These are phyloP conservation scores for Cheilosia variabilis DNA, from an alignment of 2,888 invertebrate species.

Conservation along the genomic window DNA sequence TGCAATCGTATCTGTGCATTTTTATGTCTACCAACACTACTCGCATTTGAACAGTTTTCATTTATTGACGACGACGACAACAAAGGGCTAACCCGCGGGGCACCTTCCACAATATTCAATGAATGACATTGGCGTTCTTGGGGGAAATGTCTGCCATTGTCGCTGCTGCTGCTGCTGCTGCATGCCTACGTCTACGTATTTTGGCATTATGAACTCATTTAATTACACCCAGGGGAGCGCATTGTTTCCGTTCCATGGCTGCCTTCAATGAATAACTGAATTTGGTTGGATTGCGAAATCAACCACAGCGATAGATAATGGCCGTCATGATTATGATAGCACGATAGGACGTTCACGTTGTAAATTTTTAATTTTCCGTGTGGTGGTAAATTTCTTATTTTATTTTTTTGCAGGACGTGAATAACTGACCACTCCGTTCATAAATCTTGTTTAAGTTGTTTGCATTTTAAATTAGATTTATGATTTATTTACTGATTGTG, in stretches of 20 bases:
- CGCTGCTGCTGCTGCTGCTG: too few species aligned
- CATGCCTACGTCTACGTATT: slow-evolving; percentile 49
- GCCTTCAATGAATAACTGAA: slow-evolving; percentile 61
- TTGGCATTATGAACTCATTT: slow-evolving; percentile 69
- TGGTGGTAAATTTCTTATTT: too few species aligned
- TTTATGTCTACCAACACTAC: too few species aligned
- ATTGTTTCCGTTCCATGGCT: slow-evolving; percentile 65
- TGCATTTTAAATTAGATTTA: too few species aligned
- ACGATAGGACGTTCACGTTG: slow-evolving; percentile 43
- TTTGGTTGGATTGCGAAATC: slow-evolving; percentile 43
- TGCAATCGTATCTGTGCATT: too few species aligned
- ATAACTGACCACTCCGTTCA: too few species aligned
- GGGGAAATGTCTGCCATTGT: too few species aligned
- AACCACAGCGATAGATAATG: slow-evolving; percentile 57
- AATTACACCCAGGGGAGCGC: slow-evolving; percentile 70
- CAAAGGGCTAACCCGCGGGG: neutral
- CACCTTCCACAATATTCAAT: neutral
- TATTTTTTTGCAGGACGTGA: too few species aligned
- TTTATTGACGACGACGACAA: slow-evolving; percentile 1
- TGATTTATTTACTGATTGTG: too few species aligned
- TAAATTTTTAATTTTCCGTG: slow-evolving; percentile 62
- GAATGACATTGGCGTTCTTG: slow-evolving; percentile 14
- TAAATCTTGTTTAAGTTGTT: too few species aligned
- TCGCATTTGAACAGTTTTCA: neutral
- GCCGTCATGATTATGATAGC: slow-evolving; percentile 54